Evolutionary conservation across 1,140 invertebrate genomes (phyloP).

Genomic region (Bicyclus anynana): DNA sequence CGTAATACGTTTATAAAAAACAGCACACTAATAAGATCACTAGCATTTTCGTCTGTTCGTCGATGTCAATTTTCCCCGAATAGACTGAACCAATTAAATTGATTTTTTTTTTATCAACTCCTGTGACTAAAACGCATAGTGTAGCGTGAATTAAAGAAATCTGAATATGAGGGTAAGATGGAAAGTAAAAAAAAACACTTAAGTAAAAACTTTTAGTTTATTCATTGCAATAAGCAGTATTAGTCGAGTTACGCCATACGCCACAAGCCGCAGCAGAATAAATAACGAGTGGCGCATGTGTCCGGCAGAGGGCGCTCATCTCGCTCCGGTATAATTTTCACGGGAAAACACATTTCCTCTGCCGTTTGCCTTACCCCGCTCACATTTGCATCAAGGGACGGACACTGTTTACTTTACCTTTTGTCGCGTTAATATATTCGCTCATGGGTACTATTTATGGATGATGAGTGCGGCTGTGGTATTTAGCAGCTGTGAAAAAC

Average conservation of each 20-base stretch:
- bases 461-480: not conserved
- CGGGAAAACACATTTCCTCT: conserved; percentile 8
- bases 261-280: not conserved
- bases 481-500: too few species aligned
- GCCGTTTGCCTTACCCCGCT: not conserved
- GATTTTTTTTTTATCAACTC: too few species aligned
- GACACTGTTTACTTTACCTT: not conserved
- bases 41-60: too few species aligned
- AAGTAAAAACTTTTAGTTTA: too few species aligned
- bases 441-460: not conserved
- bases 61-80: too few species aligned
- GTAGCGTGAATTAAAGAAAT: too few species aligned
- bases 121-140: too few species aligned
- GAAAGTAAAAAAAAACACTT: too few species aligned
- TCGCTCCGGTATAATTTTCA: conserved; percentile 12
- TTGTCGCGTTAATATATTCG: not conserved
- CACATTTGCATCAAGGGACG: conserved; percentile 8
- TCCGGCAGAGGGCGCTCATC: conserved; percentile 4
- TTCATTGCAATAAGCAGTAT: not conserved
- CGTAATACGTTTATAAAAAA: too few species aligned
- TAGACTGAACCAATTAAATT: too few species aligned
- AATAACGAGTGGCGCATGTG: not conserved
- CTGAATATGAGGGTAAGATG: too few species aligned
- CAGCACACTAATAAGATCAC: too few species aligned
- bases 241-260: not conserved